Evolutionary conservation across 2,797 vertebrate genomes (phyloP).

Genomic region (Halcyon leucocephala): DNA sequence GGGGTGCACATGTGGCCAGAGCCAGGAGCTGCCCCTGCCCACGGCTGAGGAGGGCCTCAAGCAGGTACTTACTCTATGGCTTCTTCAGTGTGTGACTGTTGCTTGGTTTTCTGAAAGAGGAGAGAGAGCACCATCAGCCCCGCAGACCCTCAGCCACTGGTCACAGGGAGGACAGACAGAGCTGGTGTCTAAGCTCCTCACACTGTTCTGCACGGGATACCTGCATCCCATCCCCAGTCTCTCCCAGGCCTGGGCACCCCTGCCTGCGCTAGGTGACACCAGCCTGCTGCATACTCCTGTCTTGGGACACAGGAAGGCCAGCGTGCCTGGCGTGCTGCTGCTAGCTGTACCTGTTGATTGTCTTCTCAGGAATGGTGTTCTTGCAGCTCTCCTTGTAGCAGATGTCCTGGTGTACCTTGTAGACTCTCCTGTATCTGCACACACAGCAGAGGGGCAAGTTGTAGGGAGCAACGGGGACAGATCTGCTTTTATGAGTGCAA

Average conservation of each 20-base stretch:
- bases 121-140: neutral
- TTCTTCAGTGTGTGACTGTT: slow-evolving; percentile 74
- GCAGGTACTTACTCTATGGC: slow-evolving; percentile 53
- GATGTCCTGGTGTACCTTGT: slow-evolving; percentile 91
- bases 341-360: slow-evolving; percentile 78
- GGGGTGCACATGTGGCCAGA: neutral
- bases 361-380: slow-evolving; percentile 73
- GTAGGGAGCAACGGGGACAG: neutral
- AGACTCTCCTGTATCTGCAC: slow-evolving; percentile 90
- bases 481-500: neutral
- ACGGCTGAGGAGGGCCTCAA: neutral
- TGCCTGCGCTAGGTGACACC: accelerated
- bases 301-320: neutral
- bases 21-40: neutral
- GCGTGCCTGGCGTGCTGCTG: accelerated
- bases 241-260: neutral
- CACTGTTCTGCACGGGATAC: accelerated
- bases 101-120: slow-evolving; percentile 75
- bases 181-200: accelerated
- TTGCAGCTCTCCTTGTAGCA: slow-evolving; percentile 94
- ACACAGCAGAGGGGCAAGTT: neutral
- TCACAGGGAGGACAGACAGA: accelerated
- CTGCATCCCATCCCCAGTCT: neutral
- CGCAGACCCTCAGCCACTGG: accelerated
- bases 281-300: neutral